A percentile compares a stretch with the other conserved stretches of the same genome.
These are phyloP conservation scores for Pseudorasbora parva DNA, from an alignment of 2,113 vertebrate species.

Conservation along the genomic window DNA sequence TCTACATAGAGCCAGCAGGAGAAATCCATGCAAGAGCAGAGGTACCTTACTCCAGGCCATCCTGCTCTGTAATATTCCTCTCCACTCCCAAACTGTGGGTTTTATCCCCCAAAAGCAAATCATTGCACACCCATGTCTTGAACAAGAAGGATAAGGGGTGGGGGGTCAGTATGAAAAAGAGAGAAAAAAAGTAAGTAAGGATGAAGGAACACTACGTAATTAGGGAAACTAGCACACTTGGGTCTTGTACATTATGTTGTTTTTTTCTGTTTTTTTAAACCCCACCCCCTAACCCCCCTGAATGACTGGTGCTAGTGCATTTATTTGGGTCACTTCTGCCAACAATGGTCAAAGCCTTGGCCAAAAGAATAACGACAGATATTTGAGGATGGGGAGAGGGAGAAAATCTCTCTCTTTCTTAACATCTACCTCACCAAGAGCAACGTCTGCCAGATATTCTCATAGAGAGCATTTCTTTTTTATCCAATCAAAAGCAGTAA, in stretches of 20 bases:
- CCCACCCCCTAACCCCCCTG: conserved; percentile 50
- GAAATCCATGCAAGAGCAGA: conserved; percentile 79
- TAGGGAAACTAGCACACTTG: conserved; percentile 72
- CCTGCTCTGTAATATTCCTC: conserved; percentile 86
- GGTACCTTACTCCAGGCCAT: conserved; percentile 85
- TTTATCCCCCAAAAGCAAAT: conserved; percentile 89
- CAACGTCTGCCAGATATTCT: conserved; percentile 54
- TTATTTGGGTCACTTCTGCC: conserved; percentile 73
- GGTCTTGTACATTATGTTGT: conserved; percentile 71
- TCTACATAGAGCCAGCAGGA: conserved; percentile 83
- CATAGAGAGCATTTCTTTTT: conserved; percentile 34
- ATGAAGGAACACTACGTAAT: conserved; percentile 80
- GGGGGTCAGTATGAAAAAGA: conserved; percentile 61
- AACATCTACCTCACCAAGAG: conserved; percentile 46
- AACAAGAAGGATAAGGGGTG: conserved; percentile 69
- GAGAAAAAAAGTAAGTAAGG: conserved; percentile 58
- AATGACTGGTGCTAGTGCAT: conserved; percentile 65
- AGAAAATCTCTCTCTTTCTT: conserved; percentile 19
- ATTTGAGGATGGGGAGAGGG: conserved; percentile 19
- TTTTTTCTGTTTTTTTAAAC: conserved; percentile 67
- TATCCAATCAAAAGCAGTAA: conserved; percentile 15
- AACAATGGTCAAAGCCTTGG: conserved; percentile 52
- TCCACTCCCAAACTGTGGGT: conserved; percentile 78
- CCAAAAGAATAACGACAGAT: conserved; percentile 49
- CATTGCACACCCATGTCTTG: conserved; percentile 78